Base-by-base conservation (phyloP, 2,888 invertebrate genomes). In the Automeris io region DNA sequence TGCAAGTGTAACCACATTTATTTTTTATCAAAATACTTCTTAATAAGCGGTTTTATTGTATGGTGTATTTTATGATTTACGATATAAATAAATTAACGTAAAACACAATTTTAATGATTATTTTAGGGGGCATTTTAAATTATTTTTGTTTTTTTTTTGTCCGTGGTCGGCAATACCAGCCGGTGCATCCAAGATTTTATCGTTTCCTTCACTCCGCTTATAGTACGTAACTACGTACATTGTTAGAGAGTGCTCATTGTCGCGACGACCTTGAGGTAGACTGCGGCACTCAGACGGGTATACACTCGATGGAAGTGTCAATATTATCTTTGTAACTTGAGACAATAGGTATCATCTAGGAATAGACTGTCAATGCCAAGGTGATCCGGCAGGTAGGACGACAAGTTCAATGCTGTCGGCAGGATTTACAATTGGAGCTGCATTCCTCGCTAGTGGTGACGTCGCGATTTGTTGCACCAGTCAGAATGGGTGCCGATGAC, bases 201-300 rank as follows among this genome's bases (percentile, higher is more conserved):
- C 62, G 33, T 23, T 34, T 22, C 21, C 26, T 16, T 33, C 36
- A 32, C 33, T 35, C 29, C 36, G 23, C 33, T 22, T 33, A n/a
- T 23, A n/a, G n/a, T n/a, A n/a, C n/a, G n/a, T n/a, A n/a, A n/a
- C n/a, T n/a, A 1, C 16, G n/a, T 29, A 8, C 21, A 33, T 21
- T 36, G 32, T 33, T 29, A 47, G 49, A 52, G 48, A 55, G n/a
- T 53, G 68, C 64, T 69, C 68, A 69, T 64, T 70, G 65, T 67
- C 66, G 61, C 53, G 49, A 49, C 65, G 70, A 66, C 75, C 72
- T 80, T 74, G 73, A 62, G n/a, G 35, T 29, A 29, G 32, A 24
- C 11, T 11, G 12, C 9, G 1, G 9, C 7, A 35, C 18, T 9
- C 6, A 16, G 18, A 33, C 11, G 2, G 33, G 19, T 25, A 18